Base-by-base conservation (phyloP, 2,888 invertebrate genomes). In the Morpho achilles region DNA sequence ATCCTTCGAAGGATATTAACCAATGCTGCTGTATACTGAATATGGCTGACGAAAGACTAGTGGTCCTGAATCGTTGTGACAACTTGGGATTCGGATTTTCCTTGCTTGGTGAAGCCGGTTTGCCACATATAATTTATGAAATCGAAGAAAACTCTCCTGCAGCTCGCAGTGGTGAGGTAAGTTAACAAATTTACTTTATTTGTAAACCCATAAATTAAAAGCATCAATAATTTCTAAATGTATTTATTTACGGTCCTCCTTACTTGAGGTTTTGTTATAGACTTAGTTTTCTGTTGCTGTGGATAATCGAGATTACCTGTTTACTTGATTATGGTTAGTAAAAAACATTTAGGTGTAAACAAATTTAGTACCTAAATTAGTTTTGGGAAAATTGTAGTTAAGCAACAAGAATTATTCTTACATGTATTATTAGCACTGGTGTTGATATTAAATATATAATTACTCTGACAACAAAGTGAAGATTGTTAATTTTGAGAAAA, bases 91-190 rank as follows among this genome's bases (percentile, higher is more conserved):
- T 97, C 84, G 97, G 97, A 77, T 97, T 97, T 92, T 97, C 97
- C 75, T 92, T 97, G 77, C 93, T 97, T 80, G 96, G 97, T 71
- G 96, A 96, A 89, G 96, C 96, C 80, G 97, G 96, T 85, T 94
- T 96, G 88, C 97, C 97, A 81, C 97, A 97, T 83, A 96, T 97
- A 84, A 96, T 97, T 87, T 97, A 97, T 92, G 95, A 97, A 91
- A 97, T 97, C 82, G 94, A 96, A 81, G 97, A 97, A 87, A 96
- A 97, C 91, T 97, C 97, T 74, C 97, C 97, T 84, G 97, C 97
- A 70, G 96, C 96, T 75, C 95, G 95, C 83, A 95, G 96, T 87
- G 96, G 95, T 83, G 94, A 96, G 95, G 96, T 96, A 92, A 93
- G 93, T 23, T 22, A 47, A 8, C 39, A 43, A 47, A 42, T 41